Evolutionary conservation across 2,113 vertebrate genomes (phyloP).

Genomic region (Machaerirhynchus nigripectus): DNA sequence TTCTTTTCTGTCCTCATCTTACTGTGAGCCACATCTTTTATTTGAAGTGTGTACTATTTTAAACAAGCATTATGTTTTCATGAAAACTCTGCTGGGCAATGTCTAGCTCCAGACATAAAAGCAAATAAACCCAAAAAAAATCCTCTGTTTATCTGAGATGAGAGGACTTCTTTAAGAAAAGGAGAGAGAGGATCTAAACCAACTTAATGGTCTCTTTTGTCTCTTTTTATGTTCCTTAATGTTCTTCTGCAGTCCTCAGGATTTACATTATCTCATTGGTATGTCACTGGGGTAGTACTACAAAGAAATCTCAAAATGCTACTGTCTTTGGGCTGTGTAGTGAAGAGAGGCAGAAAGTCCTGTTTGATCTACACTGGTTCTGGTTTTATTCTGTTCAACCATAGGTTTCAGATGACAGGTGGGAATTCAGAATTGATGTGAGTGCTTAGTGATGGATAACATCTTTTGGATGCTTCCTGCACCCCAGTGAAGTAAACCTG

Average conservation of each 20-base stretch:
- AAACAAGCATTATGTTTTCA: not conserved
- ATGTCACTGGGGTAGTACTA: not conserved
- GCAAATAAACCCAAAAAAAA: conserved; percentile 23
- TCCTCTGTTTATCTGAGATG: not conserved
- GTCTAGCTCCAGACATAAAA: conserved; percentile 13
- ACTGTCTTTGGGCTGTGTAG: not conserved
- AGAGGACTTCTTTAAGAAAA: not conserved
- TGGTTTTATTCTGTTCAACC: not conserved
- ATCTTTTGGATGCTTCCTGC: not conserved
- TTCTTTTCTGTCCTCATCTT: not conserved
- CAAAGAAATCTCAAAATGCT: not conserved
- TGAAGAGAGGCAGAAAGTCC: not conserved
- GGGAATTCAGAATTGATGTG: not conserved
- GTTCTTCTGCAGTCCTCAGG: not conserved
- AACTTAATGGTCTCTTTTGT: not conserved
- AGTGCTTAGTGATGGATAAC: not conserved
- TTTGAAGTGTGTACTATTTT: conserved; percentile 20
- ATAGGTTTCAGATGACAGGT: not conserved
- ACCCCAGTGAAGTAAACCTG: not conserved
- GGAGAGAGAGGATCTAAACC: not conserved
- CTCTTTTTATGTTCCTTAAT: not conserved
- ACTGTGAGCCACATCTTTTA: not conserved
- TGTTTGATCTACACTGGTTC: not conserved
- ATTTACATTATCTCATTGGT: not conserved
- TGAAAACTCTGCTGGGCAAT: not conserved